Percentiles rank a stretch among this genome's conserved stretches.
phyloP scores from a whole-genome alignment of 2,888 invertebrate genomes.

The Hydropsyche betteni region DNA sequence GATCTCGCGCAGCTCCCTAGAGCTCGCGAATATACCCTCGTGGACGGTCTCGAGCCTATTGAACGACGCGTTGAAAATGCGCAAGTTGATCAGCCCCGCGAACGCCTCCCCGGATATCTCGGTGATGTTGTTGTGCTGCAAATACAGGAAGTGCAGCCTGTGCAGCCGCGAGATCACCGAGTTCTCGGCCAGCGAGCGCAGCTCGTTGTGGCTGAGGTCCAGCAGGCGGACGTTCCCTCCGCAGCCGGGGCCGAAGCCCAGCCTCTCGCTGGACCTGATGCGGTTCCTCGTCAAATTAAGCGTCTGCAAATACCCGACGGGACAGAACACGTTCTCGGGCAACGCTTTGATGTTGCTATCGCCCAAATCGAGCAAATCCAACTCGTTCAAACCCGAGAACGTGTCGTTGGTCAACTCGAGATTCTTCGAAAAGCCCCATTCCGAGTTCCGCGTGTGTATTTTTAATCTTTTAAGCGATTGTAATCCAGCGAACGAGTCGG shows the following conservation, averaged over 20 bases:
- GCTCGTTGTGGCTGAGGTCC: conserved; percentile 83
- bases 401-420: conserved; percentile 78
- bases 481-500: conserved; percentile 82
- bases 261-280: conserved; percentile 78
- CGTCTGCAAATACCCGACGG: conserved; percentile 79
- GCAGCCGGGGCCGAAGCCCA: conserved; percentile 72
- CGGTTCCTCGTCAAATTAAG: conserved; percentile 88
- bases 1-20: conserved; percentile 82
- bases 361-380: conserved; percentile 81
- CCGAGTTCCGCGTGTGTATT: conserved; percentile 80
- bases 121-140: conserved; percentile 85
- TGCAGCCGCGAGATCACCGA: conserved; percentile 79
- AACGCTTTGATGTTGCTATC: conserved; percentile 85
- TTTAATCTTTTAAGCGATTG: conserved; percentile 80
- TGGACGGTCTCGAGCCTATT: conserved; percentile 85
- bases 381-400: conserved; percentile 80
- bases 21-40: conserved; percentile 81
- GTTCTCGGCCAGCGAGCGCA: conserved; percentile 76
- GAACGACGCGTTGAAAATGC: conserved; percentile 85
- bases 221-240: conserved; percentile 75
- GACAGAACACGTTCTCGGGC: conserved; percentile 83
- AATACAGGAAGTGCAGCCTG: conserved; percentile 79
- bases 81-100: conserved; percentile 79
- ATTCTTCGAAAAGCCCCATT: conserved; percentile 79
- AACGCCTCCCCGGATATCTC: conserved; percentile 83